Evolutionary conservation across 2,113 vertebrate genomes (phyloP).

Genomic region (Coregonus clupeaformis): DNA sequence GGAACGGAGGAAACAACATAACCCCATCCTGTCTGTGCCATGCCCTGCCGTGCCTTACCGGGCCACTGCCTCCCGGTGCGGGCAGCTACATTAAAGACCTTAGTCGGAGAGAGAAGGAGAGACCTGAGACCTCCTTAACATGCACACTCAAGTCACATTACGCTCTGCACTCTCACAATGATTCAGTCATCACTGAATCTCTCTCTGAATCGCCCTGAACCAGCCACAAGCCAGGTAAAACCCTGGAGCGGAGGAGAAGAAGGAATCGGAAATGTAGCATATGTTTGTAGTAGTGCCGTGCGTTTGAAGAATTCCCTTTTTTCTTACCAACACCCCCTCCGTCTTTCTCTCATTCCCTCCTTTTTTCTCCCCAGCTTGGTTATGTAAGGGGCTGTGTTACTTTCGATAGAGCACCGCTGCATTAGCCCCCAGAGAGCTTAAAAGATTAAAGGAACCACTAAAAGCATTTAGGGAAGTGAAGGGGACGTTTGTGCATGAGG

Average conservation of each 20-base stretch:
- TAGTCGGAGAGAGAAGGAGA: background rate
- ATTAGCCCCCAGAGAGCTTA: constrained; percentile 76
- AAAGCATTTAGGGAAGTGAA: constrained; percentile 72
- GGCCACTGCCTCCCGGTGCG: constrained; percentile 22
- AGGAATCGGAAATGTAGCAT: constrained; percentile 34
- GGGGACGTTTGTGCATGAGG: constrained; percentile 58
- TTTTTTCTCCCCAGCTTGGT: constrained; percentile 47
- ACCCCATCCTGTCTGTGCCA: constrained; percentile 38
- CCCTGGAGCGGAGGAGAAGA: background rate
- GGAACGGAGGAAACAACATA: constrained; percentile 38
- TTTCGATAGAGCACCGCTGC: constrained; percentile 72
- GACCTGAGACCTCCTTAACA: background rate
- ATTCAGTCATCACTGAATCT: background rate
- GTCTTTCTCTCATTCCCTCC: constrained; percentile 7
- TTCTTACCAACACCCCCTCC: background rate
- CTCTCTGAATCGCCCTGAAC: background rate
- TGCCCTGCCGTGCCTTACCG: constrained; percentile 35
- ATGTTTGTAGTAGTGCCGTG: constrained; percentile 29
- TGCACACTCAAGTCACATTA: constrained; percentile 10
- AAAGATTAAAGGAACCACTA: constrained; percentile 83
- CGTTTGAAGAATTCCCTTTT: constrained; percentile 12
- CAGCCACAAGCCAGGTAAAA: background rate
- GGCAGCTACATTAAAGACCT: constrained; percentile 27
- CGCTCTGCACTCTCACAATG: background rate
- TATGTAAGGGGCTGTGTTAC: constrained; percentile 59